These are phyloP conservation scores for Albula glossodonta DNA, from an alignment of 2,113 vertebrate genomes.

Conservation along the genomic window DNA sequence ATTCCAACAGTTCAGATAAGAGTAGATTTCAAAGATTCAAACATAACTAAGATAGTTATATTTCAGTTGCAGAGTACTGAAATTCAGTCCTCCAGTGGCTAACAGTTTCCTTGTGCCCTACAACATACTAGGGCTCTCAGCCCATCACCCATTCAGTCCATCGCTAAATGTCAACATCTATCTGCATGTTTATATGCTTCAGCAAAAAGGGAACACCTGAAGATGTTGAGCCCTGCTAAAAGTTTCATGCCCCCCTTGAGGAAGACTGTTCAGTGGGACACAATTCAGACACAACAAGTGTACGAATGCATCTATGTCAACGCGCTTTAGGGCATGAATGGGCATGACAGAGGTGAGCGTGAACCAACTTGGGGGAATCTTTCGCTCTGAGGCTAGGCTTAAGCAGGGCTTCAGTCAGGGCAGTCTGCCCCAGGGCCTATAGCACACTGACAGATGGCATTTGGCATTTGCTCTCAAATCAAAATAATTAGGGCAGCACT, in stretches of 20 bases:
- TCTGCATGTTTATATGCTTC: background rate
- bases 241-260: background rate
- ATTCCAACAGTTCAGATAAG: too few relatives aligned
- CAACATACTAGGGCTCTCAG: background rate
- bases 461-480: slow-evolving; percentile 46
- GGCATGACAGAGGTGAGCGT: background rate
- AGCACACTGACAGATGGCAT: slow-evolving; percentile 41
- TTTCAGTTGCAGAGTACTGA: background rate
- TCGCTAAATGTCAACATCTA: background rate
- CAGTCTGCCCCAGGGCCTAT: background rate
- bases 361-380: background rate
- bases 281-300: background rate
- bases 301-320: background rate
- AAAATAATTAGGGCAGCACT: slow-evolving; percentile 43
- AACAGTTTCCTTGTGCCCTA: background rate
- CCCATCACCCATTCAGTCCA: background rate
- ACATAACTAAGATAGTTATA: background rate
- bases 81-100: background rate
- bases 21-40: too few relatives aligned
- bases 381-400: background rate
- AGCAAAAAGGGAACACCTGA: background rate
- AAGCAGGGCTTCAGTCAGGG: background rate
- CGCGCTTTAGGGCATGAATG: background rate
- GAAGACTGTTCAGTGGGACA: background rate
- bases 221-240: background rate